Percentiles rank a stretch among this genome's conserved stretches.
phyloP scores from a whole-genome alignment of 23 tunicate species.

The Trididemnum nubilum region DNA sequence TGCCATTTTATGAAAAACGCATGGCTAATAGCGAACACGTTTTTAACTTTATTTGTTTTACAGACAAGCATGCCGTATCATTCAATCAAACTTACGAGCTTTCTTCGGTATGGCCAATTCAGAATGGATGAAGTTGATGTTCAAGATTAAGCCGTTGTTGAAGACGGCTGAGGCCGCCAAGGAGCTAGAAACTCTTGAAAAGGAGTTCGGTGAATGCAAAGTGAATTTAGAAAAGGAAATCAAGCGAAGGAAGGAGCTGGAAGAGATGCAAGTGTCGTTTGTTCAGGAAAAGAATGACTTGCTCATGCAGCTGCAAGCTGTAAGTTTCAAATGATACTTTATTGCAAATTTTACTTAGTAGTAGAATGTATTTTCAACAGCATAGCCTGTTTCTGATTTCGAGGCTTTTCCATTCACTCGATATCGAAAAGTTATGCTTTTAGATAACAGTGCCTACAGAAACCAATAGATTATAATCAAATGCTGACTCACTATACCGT shows the following conservation, averaged over 20 bases:
- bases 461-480: no score
- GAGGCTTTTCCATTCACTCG: no score
- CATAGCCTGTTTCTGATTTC: no score
- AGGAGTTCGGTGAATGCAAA: constrained; percentile 78
- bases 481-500: no score
- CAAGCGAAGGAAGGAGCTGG: constrained; percentile 88
- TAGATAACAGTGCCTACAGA: no score
- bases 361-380: no score
- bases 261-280: constrained; percentile 88
- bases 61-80: constrained; percentile 85
- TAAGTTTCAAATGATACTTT: constrained; percentile 51
- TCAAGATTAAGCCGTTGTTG: constrained; percentile 94
- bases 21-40: constrained; percentile 76
- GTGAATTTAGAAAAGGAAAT: constrained; percentile 84
- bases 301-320: constrained; percentile 87
- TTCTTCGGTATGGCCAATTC: constrained; percentile 91
- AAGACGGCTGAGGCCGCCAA: constrained; percentile 94
- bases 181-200: constrained; percentile 88
- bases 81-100: constrained; percentile 89
- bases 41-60: not conserved
- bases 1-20: no score
- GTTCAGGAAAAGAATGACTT: constrained; percentile 99
- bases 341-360: no score
- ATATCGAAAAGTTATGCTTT: no score
- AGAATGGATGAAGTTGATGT: constrained; percentile 96